These are phyloP conservation scores for Oreochromis aureus DNA, from an alignment of 2,113 vertebrate genomes.

Conservation along the genomic window DNA sequence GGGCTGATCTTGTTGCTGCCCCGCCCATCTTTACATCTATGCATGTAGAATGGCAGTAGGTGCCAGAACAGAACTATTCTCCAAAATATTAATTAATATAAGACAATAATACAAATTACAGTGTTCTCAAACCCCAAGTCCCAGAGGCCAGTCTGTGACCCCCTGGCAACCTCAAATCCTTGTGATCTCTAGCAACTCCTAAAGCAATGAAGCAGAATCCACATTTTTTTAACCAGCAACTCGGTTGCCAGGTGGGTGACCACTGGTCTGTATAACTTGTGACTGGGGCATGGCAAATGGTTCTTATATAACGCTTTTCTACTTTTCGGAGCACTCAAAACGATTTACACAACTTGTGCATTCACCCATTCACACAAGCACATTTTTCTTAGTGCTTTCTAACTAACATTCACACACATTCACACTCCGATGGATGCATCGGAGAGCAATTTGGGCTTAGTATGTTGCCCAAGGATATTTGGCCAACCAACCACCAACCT, in stretches of 20 bases:
- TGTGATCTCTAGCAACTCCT: not conserved
- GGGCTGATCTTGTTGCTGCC: not conserved
- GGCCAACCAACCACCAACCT: no score
- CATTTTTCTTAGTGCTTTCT: no score
- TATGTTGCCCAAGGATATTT: no score
- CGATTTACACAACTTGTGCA: no score
- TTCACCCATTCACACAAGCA: no score
- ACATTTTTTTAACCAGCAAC: not conserved
- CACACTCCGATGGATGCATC: no score
- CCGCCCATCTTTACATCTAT: not conserved
- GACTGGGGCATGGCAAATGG: not conserved
- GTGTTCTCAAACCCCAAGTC: not conserved
- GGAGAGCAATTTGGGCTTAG: no score
- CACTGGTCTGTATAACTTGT: rapidly evolving
- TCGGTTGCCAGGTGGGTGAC: not conserved
- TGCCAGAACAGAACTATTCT: not conserved
- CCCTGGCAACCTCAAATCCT: not conserved
- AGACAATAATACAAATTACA: not conserved
- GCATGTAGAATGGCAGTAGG: rapidly evolving
- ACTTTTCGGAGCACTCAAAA: no score
- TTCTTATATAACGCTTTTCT: no score
- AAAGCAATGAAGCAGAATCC: rapidly evolving
- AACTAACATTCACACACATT: no score
- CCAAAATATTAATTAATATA: not conserved
- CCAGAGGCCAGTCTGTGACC: not conserved